Base-by-base conservation (phyloP, 2,113 vertebrate species). In the Mohoua ochrocephala region DNA sequence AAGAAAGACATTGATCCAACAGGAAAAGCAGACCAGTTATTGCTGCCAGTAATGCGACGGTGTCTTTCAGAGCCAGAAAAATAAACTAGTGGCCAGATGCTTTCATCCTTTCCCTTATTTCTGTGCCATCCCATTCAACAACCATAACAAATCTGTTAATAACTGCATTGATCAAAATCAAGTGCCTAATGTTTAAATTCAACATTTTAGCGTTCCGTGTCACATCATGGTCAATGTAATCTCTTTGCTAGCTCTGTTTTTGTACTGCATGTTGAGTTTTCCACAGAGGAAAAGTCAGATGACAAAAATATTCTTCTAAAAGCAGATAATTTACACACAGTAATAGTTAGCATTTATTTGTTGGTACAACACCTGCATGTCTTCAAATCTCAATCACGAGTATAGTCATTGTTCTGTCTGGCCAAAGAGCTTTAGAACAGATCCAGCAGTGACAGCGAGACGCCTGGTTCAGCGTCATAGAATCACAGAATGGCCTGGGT, bases 71-170 rank as follows among this genome's bases (percentile, higher is more conserved):
- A 39, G 61, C 26, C 65, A 93, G 65, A 57, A 84, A 35, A 64
- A 75, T 27, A 89, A 61, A 84, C 42, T 6, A n/a, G 35, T 56
- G 57, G 37, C 65, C 61, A 85, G 53, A 75, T 30, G 57, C 53
- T 84, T 87, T 84, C 14, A 60, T 44, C 20, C 8, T 0, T 86
- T 71, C 64, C 35, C 53, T 70, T 70, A 33, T 30, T 70, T 70
- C 81, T 96, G 7, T 63, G 49, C 39, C 5, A 0, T 63, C 30
- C 18, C 64, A 70, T 74, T 91, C 56, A 83, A 35, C 49, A 83
- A 39, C 33, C 70, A 41, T 39, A 79, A 71, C 26, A 79, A 75
- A 82, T 71, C 47, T 88, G 52, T 79, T 85, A n/a, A 85, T 87
- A 79, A 54, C 21, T 64, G 53, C 41, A 73, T 31, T 68, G 68